These are phyloP conservation scores for Ips nitidus DNA, from an alignment of 1,140 invertebrate species.

Conservation along the genomic window DNA sequence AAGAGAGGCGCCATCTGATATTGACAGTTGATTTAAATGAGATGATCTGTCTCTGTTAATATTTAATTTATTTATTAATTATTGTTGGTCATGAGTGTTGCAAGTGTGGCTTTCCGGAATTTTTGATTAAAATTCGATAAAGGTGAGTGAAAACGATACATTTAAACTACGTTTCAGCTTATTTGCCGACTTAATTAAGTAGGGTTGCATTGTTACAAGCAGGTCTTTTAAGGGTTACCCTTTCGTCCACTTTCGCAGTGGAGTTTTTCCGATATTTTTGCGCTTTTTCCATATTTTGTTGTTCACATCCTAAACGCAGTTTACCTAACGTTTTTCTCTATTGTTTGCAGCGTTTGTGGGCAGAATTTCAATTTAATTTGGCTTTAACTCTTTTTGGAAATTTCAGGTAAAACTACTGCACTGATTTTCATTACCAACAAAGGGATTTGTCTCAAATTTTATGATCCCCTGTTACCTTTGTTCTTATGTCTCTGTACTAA, in stretches of 20 bases:
- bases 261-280: not conserved
- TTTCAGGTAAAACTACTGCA: not conserved
- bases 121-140: constrained; percentile 31
- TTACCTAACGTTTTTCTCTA: not conserved
- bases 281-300: not conserved
- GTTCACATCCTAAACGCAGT: not conserved
- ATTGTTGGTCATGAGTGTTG: constrained; percentile 22
- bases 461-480: not conserved
- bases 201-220: not conserved
- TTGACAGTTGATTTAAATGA: constrained; percentile 14
- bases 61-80: constrained; percentile 1
- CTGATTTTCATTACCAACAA: not conserved
- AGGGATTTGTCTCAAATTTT: not conserved
- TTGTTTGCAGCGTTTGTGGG: not conserved
- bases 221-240: not conserved
- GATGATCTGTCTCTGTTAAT: not conserved
- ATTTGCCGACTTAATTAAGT: not conserved
- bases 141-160: constrained; percentile 26
- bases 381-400: not conserved
- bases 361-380: not conserved
- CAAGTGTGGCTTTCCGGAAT: constrained; percentile 18
- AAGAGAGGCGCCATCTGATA: constrained; percentile 9
- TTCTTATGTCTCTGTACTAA: no score
- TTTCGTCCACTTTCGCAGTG: not conserved
- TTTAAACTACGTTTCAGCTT: constrained; percentile 1